Base-by-base conservation (phyloP, 2,888 invertebrate genomes). In the Dynastes hyllus region DNA sequence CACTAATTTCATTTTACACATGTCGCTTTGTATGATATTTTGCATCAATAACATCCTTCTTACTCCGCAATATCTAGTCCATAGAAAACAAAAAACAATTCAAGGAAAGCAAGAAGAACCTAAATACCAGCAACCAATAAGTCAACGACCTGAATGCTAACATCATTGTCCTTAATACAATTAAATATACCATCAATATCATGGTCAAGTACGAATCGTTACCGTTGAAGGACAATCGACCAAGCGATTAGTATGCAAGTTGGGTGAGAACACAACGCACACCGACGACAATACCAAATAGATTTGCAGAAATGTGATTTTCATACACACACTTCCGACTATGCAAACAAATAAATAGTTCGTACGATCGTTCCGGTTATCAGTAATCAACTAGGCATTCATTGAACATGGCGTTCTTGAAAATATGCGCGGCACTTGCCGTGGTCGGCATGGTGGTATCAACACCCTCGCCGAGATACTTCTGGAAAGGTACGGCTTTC, bases 401-500 rank as follows among this genome's bases (percentile, higher is more conserved):
- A 63, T 63, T 78, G 70, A 80, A 76, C 53, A 86, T 84, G 85
- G 83, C 83, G 78, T 80, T 81, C 77, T 55, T 81, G 73, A 84
- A 84, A 84, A 81, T 84, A 70, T 84, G 83, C 81, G 79, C 83
- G 67, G 79, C 91, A 85, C 86, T 91, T 87, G 90, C 88, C 86
- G 84, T 91, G 80, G 85, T 91, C 81, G 90, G 90, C 80, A 11
- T 70, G 9, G 82, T 85, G 5, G 22, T n/a, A 86, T 73, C 53
- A 22, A 73, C 55, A 58, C 73, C 73, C 22, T 73, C 58, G 11
- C 73, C 58, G n/a, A 55, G 40, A 9, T 58, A 40, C 13, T 73
- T 73, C 37, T 94, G 93, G 93, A 93, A 93, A 85, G 93, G 92
- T 81, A 93, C 93, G 16, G 91, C 93, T 83, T 92, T 95, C 91